Percentiles rank a stretch among this genome's conserved stretches.
Conservation (phyloP, 2,888 invertebrate genomes). For the Cotesia congregata region DNA sequence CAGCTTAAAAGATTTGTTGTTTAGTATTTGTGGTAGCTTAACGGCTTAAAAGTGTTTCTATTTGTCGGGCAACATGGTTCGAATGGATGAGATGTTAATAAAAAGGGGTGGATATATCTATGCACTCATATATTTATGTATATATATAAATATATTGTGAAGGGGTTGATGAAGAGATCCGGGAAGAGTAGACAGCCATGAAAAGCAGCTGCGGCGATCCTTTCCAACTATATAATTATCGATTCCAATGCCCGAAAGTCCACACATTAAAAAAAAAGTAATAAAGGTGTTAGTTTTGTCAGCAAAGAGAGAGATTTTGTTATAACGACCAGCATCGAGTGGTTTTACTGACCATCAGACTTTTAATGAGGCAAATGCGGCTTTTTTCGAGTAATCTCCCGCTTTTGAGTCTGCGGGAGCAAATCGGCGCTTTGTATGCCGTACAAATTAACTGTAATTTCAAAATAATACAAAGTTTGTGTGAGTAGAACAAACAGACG, state of each 20-base stretch:
- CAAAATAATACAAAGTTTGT: neutral
- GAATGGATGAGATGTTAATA: slow-evolving; percentile 22
- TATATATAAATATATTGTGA: neutral
- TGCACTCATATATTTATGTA: neutral
- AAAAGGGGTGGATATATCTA: slow-evolving; percentile 21
- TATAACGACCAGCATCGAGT: neutral
- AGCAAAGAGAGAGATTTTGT: neutral
- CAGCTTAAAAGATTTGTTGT: slow-evolving; percentile 22
- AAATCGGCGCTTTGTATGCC: slow-evolving; percentile 12
- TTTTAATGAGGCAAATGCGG: slow-evolving; percentile 38
- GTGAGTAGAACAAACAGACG: neutral
- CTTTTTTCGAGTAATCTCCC: neutral
- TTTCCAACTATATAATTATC: slow-evolving; percentile 54
- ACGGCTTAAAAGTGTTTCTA: slow-evolving; percentile 29
- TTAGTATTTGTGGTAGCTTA: slow-evolving; percentile 32
- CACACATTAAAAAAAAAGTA: neutral
- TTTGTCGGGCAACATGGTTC: slow-evolving; percentile 33
- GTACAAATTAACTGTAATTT: too few relatives aligned
- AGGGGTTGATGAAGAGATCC: slow-evolving; percentile 42
- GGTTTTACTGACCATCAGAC: slow-evolving; percentile 20
- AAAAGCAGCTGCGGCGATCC: slow-evolving; percentile 49
- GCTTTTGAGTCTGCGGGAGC: slow-evolving; percentile 1
- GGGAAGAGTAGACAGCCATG: slow-evolving; percentile 43
- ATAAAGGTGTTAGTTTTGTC: neutral
- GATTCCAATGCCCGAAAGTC: slow-evolving; percentile 38